A percentile compares a stretch with the other conserved stretches of the same genome.
These are phyloP conservation scores for Phrynocephalus versicolor DNA, from an alignment of 2,113 vertebrate genomes.

Conservation along the genomic window DNA sequence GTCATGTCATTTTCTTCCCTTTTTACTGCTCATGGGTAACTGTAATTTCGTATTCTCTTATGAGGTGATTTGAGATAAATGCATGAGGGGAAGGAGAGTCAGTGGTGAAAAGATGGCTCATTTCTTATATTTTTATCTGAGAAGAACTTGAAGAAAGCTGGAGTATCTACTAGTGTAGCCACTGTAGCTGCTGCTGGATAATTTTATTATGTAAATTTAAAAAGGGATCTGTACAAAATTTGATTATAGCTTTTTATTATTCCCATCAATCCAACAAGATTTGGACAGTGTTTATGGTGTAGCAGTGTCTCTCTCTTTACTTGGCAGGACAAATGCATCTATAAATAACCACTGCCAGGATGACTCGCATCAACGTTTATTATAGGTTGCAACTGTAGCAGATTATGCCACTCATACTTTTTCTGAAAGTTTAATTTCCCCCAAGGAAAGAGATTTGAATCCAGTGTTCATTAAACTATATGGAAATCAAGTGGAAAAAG, in stretches of 20 bases:
- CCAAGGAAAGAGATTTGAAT: not conserved
- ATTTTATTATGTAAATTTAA: not conserved
- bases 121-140: not conserved
- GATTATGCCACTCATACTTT: not conserved
- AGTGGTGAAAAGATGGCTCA: not conserved
- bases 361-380: accelerated
- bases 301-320: conserved; percentile 10
- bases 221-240: not conserved
- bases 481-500: conserved; percentile 18
- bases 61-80: not conserved
- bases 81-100: not conserved
- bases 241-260: not conserved
- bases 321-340: conserved; percentile 17
- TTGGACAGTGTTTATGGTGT: not conserved
- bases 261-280: not conserved
- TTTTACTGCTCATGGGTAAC: not conserved
- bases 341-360: conserved; percentile 10
- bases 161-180: not conserved
- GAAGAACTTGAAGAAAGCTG: not conserved
- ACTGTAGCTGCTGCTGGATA: not conserved
- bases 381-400: not conserved
- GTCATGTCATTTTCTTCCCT: not conserved
- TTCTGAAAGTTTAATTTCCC: accelerated
- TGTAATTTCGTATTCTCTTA: not conserved
- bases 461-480: not conserved